Evolutionary conservation across 2,888 invertebrate genomes (phyloP).

Genomic region (Amphipoea lucens): DNA sequence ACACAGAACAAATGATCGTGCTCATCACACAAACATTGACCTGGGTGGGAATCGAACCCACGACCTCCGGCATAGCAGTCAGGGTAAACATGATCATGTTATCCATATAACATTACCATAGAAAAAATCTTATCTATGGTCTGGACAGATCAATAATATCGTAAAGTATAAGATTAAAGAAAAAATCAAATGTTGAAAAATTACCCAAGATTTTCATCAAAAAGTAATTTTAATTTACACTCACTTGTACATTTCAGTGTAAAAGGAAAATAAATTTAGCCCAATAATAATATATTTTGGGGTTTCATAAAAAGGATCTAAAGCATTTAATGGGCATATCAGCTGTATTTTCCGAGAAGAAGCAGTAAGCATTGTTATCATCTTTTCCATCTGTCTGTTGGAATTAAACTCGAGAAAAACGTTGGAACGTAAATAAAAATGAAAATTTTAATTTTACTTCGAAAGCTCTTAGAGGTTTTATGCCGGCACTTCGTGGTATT

Average conservation of each 20-base stretch:
- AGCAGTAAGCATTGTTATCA: constrained; percentile 29
- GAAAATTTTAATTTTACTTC: constrained; percentile 23
- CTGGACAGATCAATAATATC: background rate
- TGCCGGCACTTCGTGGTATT: constrained; percentile 9
- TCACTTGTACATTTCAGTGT: background rate
- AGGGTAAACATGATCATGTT: too few species aligned
- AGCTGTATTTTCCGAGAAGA: constrained; percentile 9
- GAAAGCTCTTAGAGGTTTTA: constrained; percentile 7
- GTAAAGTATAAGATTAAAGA: background rate
- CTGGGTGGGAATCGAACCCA: too few species aligned
- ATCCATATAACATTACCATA: background rate
- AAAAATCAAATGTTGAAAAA: background rate
- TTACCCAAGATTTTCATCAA: constrained; percentile 4
- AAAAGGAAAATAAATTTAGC: constrained; percentile 3
- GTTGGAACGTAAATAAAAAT: constrained; percentile 27
- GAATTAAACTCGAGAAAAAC: constrained; percentile 31
- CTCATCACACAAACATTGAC: too few species aligned
- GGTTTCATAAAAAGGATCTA: constrained; percentile 30
- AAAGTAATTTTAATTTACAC: constrained; percentile 1
- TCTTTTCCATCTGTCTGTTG: constrained; percentile 27
- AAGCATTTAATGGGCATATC: constrained; percentile 38
- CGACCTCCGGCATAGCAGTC: too few species aligned
- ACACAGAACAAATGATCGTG: too few species aligned
- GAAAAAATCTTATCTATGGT: background rate
- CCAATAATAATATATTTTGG: constrained; percentile 43